Evolutionary conservation across 2,113 vertebrate genomes (phyloP), one percentile per base, ranked within the genome.

Genomic region (Microtus richardsoni): DNA sequence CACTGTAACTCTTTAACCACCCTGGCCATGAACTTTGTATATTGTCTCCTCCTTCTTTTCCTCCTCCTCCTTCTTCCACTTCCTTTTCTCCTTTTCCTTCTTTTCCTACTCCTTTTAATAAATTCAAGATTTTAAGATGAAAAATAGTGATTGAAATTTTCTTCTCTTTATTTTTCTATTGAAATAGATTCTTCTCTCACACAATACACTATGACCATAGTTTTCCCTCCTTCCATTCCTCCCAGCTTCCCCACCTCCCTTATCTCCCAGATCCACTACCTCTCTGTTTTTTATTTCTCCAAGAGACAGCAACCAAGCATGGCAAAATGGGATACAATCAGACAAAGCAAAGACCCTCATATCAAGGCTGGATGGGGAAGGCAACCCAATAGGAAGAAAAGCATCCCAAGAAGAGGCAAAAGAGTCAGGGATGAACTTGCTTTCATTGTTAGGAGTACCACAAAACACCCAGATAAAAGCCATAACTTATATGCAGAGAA

Each of bases 1-100:
- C 11, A 22, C 2, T 8, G 39, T 2, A 17, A 2, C 44, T 4
- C 3, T 7, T 58, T 70, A 10, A 6, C 7, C 14, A 86, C 16
- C 3, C 10, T 86, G 66, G 14, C 5, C 6, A 21, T 33, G 2
- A 12, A 41, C 17, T 58, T 70, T 85, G 1, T 14, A 5, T 33
- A 5, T 21, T 66, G 3, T 4, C 39, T 44, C 14, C 26, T 79
- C 22, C 13, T 82, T 6, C 3, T 58, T 4, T 2, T 54, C 5
- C 5, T n/a, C 11, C 16, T 54, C 21, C 16, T 33, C 24, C 28
- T 30, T 36, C 30, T 68, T 68, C 66, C 11, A 7, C 30, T 68
- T 68, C 66, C 5, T 33, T 33, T 68, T 36, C 68, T 8, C 7
- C 16, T 58, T 7, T 5, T 22, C 16, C 33, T 36, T 17, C 14